These are phyloP conservation scores for Parnassius orleans DNA, from an alignment of 2,888 invertebrate species.

Conservation along the genomic window DNA sequence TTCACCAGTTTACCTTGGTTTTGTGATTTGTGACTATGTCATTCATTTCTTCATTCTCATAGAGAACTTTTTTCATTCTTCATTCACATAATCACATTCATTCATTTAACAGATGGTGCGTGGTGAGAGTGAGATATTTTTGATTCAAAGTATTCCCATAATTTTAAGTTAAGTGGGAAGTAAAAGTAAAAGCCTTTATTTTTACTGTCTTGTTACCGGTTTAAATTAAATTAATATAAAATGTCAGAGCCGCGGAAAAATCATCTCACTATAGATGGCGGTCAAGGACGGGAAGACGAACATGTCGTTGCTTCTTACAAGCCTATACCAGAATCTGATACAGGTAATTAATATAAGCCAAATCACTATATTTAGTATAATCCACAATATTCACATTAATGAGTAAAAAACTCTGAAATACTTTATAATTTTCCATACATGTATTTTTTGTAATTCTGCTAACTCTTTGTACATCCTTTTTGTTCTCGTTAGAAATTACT, in stretches of 20 bases:
- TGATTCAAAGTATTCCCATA: background rate
- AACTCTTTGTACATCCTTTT: too few species aligned
- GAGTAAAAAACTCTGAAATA: too few species aligned
- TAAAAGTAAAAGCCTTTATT: conserved; percentile 33
- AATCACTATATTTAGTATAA: too few species aligned
- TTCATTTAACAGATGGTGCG: conserved; percentile 32
- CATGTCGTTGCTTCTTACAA: conserved; percentile 78
- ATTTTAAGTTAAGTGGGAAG: conserved; percentile 23
- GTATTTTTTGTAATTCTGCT: too few species aligned
- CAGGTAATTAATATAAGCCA: conserved; percentile 59
- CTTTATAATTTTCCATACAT: too few species aligned
- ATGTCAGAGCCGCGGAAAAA: conserved; percentile 73
- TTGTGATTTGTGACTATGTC: background rate
- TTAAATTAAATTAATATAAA: conserved; percentile 36
- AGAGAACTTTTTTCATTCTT: too few species aligned
- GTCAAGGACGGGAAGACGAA: conserved; percentile 68
- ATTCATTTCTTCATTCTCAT: conserved; percentile 4
- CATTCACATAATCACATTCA: conserved; percentile 14
- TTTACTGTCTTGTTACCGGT: conserved; percentile 37
- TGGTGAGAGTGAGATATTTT: conserved; percentile 9
- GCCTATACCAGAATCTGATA: conserved; percentile 80
- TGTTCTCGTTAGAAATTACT: background rate
- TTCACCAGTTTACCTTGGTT: too few species aligned
- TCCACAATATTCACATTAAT: too few species aligned
- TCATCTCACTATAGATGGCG: conserved; percentile 69